A percentile compares a stretch with the other conserved stretches of the same genome.
Evolutionary conservation across 1,140 invertebrate genomes (phyloP).

Genomic region (Philopotamus ludificatus): DNA sequence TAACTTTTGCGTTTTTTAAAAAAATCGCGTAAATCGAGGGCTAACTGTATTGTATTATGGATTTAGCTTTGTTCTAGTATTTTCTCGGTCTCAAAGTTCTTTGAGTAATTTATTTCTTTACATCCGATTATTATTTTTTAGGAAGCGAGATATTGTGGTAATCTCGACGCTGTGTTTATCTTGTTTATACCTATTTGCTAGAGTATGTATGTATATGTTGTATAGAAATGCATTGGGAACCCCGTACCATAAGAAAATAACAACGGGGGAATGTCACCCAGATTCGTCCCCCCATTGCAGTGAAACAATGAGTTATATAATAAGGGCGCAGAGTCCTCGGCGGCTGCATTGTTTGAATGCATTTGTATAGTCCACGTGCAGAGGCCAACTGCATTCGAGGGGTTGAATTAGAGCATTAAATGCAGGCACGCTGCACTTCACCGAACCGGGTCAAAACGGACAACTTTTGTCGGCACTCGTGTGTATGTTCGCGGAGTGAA

Average conservation of each 20-base stretch:
- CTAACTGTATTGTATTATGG: too few species aligned
- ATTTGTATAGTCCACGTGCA: slow-evolving; percentile 4
- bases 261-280: background rate
- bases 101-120: too few species aligned
- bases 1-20: too few species aligned
- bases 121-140: too few species aligned
- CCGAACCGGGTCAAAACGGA: slow-evolving; percentile 7
- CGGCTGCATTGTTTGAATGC: slow-evolving; percentile 1
- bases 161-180: too few species aligned
- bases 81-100: too few species aligned
- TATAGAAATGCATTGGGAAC: slow-evolving; percentile 1
- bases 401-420: slow-evolving; percentile 8
- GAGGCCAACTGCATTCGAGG: background rate
- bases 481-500: too few species aligned
- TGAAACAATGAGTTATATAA: background rate
- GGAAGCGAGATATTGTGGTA: too few species aligned
- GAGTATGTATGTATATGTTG: background rate
- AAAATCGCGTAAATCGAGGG: too few species aligned
- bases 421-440: slow-evolving; percentile 6
- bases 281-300: background rate
- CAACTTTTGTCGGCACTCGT: too few species aligned
- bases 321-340: background rate
- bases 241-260: background rate
- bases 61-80: too few species aligned
- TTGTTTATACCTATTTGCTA: too few species aligned